Evolutionary conservation across 1,140 invertebrate species (phyloP).

Genomic region (Copidosoma floridanum): DNA sequence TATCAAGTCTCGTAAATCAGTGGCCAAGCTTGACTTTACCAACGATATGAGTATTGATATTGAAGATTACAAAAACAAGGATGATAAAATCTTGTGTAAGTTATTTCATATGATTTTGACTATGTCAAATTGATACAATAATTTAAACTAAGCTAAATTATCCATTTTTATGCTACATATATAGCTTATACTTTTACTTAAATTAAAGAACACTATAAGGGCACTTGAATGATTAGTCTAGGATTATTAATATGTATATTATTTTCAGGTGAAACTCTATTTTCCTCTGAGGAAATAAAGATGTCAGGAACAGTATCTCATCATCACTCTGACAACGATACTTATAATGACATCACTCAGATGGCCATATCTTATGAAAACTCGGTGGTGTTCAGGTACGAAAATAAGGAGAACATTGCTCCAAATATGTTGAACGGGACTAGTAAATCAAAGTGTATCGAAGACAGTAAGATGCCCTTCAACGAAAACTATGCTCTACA

Average conservation of each 20-base stretch:
- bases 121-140: no score
- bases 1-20: constrained; percentile 36
- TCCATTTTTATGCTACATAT: no score
- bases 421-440: constrained; percentile 5
- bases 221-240: no score
- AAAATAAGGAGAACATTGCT: constrained; percentile 25
- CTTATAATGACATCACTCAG: constrained; percentile 5
- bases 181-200: no score
- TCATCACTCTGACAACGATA: not conserved
- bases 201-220: no score
- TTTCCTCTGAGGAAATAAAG: constrained; percentile 9
- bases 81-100: not conserved
- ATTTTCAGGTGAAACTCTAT: constrained; percentile 19
- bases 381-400: constrained; percentile 12
- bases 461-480: constrained; percentile 33
- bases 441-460: constrained; percentile 25
- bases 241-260: constrained; percentile 6
- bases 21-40: constrained; percentile 39
- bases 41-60: constrained; percentile 44
- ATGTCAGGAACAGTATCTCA: constrained; percentile 3
- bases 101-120: no score
- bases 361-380: constrained; percentile 18
- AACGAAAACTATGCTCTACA: constrained; percentile 36
- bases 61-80: constrained; percentile 28
- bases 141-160: no score